A percentile compares a stretch with the other conserved stretches of the same genome.
phyloP scores from a whole-genome alignment of 2,797 vertebrate species.

The Catamblyrhynchus diadema region DNA sequence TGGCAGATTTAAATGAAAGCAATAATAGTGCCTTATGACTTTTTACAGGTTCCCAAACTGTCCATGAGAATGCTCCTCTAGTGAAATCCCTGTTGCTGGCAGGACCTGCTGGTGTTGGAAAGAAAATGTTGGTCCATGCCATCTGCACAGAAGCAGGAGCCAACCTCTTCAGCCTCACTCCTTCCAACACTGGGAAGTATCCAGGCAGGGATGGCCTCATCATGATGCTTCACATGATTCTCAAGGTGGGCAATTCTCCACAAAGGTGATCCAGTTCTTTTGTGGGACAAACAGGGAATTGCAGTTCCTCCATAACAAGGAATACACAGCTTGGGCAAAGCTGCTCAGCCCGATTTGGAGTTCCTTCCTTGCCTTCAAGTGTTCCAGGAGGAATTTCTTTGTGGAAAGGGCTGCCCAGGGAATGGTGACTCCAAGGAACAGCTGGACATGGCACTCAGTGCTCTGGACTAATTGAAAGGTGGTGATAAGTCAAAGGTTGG shows the following conservation, averaged over 20 bases:
- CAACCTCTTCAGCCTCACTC: conserved; percentile 84
- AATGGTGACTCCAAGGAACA: background rate
- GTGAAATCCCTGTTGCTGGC: conserved; percentile 81
- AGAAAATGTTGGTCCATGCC: conserved; percentile 86
- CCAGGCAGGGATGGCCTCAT: conserved; percentile 73
- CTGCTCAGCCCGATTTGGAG: background rate
- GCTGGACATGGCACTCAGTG: fast-evolving
- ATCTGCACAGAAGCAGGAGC: conserved; percentile 87
- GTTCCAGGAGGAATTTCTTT: background rate
- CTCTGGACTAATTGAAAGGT: background rate
- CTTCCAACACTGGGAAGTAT: conserved; percentile 78
- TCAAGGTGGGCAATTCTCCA: conserved; percentile 75
- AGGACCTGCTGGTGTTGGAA: conserved; percentile 82
- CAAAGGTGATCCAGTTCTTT: background rate
- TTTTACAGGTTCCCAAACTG: conserved; percentile 78
- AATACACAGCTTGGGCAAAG: background rate
- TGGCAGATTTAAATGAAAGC: conserved; percentile 15
- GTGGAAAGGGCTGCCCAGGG: background rate
- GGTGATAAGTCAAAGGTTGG: background rate
- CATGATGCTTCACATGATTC: conserved; percentile 80
- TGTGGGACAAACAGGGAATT: background rate
- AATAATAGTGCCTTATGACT: conserved; percentile 18
- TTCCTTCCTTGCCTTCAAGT: background rate
- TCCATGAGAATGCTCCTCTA: conserved; percentile 81
- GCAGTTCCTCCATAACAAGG: background rate